phyloP scores from a whole-genome alignment of 2,113 vertebrate genomes.

The Corydoras maculifer region DNA sequence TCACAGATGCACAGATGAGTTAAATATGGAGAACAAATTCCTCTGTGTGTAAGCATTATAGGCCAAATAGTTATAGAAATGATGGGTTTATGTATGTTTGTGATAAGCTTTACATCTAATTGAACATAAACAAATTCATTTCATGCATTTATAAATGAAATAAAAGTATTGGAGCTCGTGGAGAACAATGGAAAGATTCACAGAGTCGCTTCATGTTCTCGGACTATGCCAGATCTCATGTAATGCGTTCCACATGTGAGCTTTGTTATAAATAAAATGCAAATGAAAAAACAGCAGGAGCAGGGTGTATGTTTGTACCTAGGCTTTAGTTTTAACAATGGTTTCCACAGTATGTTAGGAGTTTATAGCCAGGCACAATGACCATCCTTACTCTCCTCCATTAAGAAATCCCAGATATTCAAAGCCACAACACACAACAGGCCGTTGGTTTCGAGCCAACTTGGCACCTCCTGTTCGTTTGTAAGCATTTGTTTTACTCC shows the following conservation, averaged over 20 bases:
- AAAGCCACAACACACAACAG: conserved; percentile 28
- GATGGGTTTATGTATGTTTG: no score
- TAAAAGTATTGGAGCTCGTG: no score
- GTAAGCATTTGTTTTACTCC: not conserved
- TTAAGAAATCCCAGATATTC: conserved; percentile 28
- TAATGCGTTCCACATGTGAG: conserved; percentile 27
- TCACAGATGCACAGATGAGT: no score
- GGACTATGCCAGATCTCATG: not conserved
- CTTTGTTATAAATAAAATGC: not conserved
- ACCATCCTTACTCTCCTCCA: conserved; percentile 24
- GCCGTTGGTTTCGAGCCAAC: conserved; percentile 21
- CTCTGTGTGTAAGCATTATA: no score
- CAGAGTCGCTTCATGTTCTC: not conserved
- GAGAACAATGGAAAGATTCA: not conserved
- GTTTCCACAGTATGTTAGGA: conserved; percentile 19
- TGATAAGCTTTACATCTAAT: no score
- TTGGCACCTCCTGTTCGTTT: conserved; percentile 10
- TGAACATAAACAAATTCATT: no score
- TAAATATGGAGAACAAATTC: no score
- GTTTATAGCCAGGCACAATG: conserved; percentile 15
- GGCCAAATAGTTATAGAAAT: no score
- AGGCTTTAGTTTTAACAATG: conserved; percentile 17
- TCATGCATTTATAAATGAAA: no score
- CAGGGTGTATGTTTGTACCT: conserved; percentile 41
- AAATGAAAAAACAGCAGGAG: conserved; percentile 33